Base-by-base conservation (phyloP, 2,888 invertebrate species). In the Drosophila pullipes region DNA sequence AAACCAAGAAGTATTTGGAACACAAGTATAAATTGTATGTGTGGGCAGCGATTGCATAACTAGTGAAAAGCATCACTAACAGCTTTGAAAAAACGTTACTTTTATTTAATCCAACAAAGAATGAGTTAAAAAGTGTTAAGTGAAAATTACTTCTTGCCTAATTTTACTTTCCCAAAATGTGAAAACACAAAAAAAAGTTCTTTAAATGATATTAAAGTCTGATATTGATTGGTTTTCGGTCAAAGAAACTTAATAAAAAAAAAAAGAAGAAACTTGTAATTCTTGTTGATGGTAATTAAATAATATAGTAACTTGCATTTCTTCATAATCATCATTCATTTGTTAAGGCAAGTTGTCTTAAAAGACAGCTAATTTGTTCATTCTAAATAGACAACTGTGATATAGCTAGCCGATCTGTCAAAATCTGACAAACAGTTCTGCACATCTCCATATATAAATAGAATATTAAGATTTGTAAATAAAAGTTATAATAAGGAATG, bases 11-110 rank as follows among this genome's bases (percentile, higher is more conserved):
- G 18, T n/a, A 30, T 50, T 59, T 22, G 63, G 28, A 59, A n/a
- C 41, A 41, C 18, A 65, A 55, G 59, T 30, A 41, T 30, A 47
- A 28, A 57, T 18, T 18, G 52, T 59, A 10, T 11, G 25, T 35
- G 22, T 35, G 22, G 4, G 9, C 22, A 35, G 18, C 9, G 22
- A 54, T 22, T n/a, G 28, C 28, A 4, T n/a, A n/a, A 28, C 18
- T n/a, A n/a, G n/a, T n/a, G n/a, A n/a, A n/a, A n/a, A n/a, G 28
- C 28, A 4, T n/a, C 13, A 28, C 18, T 1, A 22, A 22, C 4
- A 16, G 18, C n/a, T 11, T 13, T n/a, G n/a, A 53, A 31, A 22
- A 4, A 41, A 5, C 16, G 2, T 6, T 16, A 1, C 4, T 11
- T 9, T 47, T 16, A 9, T 16, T 9, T 16, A 47, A 16, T 16